These are phyloP conservation scores for Rhabdophis nuchalis DNA, from an alignment of 2,797 vertebrate genomes.

Conservation along the genomic window DNA sequence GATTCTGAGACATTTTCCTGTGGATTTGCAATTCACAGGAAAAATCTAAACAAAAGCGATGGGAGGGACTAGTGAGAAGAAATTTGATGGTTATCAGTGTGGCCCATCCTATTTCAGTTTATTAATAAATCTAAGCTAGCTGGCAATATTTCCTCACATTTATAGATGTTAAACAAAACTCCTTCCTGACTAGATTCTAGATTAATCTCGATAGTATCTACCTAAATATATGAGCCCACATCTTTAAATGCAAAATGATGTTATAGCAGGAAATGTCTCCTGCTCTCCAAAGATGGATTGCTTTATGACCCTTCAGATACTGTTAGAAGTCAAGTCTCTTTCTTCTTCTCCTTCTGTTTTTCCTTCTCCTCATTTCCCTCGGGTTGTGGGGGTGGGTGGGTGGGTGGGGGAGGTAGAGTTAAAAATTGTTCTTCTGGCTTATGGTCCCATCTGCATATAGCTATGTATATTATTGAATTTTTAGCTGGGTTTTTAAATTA, in stretches of 20 bases:
- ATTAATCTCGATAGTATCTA: neutral
- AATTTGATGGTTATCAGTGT: neutral
- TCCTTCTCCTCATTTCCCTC: neutral
- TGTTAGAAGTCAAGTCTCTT: neutral
- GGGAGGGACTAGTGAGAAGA: neutral
- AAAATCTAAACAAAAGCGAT: neutral
- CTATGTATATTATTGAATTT: too few species aligned
- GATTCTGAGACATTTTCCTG: too few species aligned
- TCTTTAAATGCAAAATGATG: neutral
- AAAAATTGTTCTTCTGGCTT: neutral
- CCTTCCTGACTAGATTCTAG: neutral
- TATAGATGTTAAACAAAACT: neutral
- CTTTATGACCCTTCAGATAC: too few species aligned
- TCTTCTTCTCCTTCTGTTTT: neutral
- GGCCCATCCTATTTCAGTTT: neutral
- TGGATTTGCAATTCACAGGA: neutral
- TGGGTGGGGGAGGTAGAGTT: neutral
- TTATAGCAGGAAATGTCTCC: neutral
- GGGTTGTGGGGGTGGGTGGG: too few species aligned
- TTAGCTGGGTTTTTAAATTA: too few species aligned
- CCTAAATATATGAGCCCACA: neutral
- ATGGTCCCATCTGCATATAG: neutral
- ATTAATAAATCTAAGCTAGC: neutral
- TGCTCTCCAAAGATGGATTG: neutral
- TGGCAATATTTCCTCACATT: neutral